Percentiles rank a stretch among this genome's conserved stretches.
These are phyloP conservation scores for Sebastes paucispinis DNA, from an alignment of 2,797 vertebrate species.

Conservation along the genomic window DNA sequence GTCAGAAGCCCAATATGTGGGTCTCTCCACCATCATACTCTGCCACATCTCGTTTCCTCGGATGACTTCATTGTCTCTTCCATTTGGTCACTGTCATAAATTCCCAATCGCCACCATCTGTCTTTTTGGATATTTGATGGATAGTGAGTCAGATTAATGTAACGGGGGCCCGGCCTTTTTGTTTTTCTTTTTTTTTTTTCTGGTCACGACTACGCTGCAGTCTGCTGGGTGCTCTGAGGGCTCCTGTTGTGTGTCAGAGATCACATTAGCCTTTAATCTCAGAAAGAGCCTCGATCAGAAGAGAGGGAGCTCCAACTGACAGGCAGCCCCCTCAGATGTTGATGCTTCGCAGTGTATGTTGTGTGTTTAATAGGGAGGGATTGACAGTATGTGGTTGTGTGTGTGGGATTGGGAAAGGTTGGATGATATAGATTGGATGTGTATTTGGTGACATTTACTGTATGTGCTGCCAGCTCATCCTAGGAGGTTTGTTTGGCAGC, in stretches of 20 bases:
- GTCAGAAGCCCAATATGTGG: conserved; percentile 10
- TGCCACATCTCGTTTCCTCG: conserved; percentile 60
- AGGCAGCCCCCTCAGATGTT: conserved; percentile 62
- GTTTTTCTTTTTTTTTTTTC: neutral
- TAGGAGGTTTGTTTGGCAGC: conserved; percentile 62
- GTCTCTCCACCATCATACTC: conserved; percentile 16
- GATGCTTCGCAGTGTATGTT: conserved; percentile 18
- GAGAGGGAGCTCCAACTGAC: conserved; percentile 40
- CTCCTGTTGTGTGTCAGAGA: conserved; percentile 71
- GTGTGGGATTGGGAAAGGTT: neutral
- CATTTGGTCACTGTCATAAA: conserved; percentile 46
- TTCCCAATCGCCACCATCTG: conserved; percentile 44
- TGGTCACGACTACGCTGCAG: conserved; percentile 29
- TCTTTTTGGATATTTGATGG: conserved; percentile 55
- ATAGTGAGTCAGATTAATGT: conserved; percentile 44
- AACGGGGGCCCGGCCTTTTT: neutral
- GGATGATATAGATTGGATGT: conserved; percentile 42
- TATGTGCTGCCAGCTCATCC: conserved; percentile 62
- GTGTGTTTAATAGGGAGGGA: conserved; percentile 16
- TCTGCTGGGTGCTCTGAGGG: conserved; percentile 43
- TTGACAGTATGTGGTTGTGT: neutral
- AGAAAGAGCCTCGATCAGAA: conserved; percentile 62
- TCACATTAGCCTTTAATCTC: conserved; percentile 75
- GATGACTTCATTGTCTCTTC: conserved; percentile 58
- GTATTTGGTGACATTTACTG: conserved; percentile 63